Conservation (phyloP, 2,888 invertebrate species). For the Hofmannophila pseudospretella region DNA sequence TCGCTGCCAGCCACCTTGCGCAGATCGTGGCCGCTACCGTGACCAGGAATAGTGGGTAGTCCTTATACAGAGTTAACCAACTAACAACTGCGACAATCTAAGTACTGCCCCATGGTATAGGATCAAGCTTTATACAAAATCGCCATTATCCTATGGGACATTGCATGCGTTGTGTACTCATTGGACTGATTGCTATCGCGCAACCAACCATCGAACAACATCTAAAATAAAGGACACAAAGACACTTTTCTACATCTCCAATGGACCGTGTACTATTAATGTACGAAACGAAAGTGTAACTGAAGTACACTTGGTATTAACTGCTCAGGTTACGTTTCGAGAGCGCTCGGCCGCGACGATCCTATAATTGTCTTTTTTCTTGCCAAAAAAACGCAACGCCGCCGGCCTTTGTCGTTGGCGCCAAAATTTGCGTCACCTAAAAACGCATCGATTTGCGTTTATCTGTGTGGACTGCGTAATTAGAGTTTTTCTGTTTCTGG, state of each 20-base stretch:
- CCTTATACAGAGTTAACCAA: no score
- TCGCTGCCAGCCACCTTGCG: no score
- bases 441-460: conserved; percentile 18
- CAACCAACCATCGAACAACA: no score
- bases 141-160: no score
- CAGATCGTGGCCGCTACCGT: no score
- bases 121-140: no score
- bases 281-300: conserved; percentile 20
- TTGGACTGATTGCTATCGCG: no score
- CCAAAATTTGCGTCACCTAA: conserved; percentile 37
- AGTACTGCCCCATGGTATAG: no score
- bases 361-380: conserved; percentile 20
- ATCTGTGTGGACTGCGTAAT: conserved; percentile 19
- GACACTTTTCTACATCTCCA: conserved; percentile 23
- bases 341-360: conserved; percentile 12
- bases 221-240: neutral
- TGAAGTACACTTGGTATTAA: conserved; percentile 13
- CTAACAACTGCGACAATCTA: no score
- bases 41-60: no score
- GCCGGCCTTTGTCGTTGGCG: conserved; percentile 33
- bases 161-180: no score
- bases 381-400: conserved; percentile 19
- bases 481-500: conserved; percentile 10
- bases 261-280: conserved; percentile 15
- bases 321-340: conserved; percentile 12